These are phyloP conservation scores for Drosophila kepulauana DNA, from an alignment of 1,140 invertebrate genomes.

Conservation along the genomic window DNA sequence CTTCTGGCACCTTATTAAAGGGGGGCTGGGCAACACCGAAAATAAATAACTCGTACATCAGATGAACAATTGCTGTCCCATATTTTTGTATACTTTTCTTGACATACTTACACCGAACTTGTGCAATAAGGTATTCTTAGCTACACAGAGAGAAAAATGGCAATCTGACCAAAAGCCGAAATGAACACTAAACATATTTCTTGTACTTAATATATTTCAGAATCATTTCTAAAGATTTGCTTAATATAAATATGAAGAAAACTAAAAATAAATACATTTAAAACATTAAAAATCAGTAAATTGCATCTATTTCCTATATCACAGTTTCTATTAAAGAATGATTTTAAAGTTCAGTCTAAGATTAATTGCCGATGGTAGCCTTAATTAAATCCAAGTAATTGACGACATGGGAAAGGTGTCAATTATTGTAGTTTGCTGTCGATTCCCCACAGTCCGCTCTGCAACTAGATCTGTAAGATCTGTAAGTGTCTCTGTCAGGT, in stretches of 20 bases:
- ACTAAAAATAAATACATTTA: no score
- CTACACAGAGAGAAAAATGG: not conserved
- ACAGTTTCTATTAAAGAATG: not conserved
- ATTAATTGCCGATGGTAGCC: slow-evolving; percentile 7
- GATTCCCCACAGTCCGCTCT: slow-evolving; percentile 47
- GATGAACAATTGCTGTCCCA: slow-evolving; percentile 22
- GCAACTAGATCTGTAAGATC: slow-evolving; percentile 42
- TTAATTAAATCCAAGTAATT: slow-evolving; percentile 75
- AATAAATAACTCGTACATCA: slow-evolving; percentile 12
- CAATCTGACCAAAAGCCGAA: no score
- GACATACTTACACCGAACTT: not conserved
- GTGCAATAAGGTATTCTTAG: not conserved
- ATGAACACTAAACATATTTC: no score
- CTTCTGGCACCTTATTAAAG: not conserved
- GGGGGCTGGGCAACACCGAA: slow-evolving; percentile 5
- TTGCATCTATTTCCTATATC: no score
- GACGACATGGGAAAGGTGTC: slow-evolving; percentile 85
- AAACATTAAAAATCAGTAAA: no score
- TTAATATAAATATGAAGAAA: no score
- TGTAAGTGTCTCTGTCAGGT: slow-evolving; percentile 32
- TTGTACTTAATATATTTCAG: no score
- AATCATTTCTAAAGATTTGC: no score
- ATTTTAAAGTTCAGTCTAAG: not conserved
- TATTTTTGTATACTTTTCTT: slow-evolving; percentile 23
- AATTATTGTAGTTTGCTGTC: slow-evolving; percentile 45